Evolutionary conservation across 37 sponge, comb jelly and placozoan genomes (phyloP).

Genomic region (Mnemiopsis leidyi): DNA sequence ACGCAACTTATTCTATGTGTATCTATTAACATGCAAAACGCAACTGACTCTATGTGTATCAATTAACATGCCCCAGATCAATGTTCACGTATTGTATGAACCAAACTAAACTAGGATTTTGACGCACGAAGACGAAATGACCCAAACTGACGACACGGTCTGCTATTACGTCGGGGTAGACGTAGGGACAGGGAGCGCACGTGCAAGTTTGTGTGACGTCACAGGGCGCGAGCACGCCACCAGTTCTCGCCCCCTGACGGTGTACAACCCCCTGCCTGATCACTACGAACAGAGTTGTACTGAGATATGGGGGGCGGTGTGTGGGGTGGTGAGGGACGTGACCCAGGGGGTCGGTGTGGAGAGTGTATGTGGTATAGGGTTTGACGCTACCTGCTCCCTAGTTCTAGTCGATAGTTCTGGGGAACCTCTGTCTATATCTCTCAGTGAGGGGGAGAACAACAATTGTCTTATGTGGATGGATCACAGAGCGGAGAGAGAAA

Average conservation of each 20-base stretch:
- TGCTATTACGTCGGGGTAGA: conserved; percentile 82
- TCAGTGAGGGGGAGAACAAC: conserved; percentile 48
- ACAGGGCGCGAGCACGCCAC: conserved; percentile 66
- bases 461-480: conserved; percentile 86
- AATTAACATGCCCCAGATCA: no score
- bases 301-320: conserved; percentile 81
- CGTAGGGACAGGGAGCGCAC: conserved; percentile 80
- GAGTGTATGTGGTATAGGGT: conserved; percentile 72
- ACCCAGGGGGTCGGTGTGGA: background rate
- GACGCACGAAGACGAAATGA: no score
- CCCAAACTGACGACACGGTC: no score
- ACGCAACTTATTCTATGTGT: no score
- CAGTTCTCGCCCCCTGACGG: background rate
- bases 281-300: conserved; percentile 78
- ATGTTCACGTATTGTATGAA: no score
- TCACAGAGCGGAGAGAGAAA: conserved; percentile 77
- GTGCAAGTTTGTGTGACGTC: conserved; percentile 71
- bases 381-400: conserved; percentile 83
- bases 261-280: conserved; percentile 50
- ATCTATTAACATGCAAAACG: no score
- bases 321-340: conserved; percentile 66
- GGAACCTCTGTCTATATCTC: conserved; percentile 73
- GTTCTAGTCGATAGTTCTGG: conserved; percentile 71
- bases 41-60: no score
- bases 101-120: no score